Conservation (phyloP, 2,797 vertebrate species). For the Leuciscus waleckii region DNA sequence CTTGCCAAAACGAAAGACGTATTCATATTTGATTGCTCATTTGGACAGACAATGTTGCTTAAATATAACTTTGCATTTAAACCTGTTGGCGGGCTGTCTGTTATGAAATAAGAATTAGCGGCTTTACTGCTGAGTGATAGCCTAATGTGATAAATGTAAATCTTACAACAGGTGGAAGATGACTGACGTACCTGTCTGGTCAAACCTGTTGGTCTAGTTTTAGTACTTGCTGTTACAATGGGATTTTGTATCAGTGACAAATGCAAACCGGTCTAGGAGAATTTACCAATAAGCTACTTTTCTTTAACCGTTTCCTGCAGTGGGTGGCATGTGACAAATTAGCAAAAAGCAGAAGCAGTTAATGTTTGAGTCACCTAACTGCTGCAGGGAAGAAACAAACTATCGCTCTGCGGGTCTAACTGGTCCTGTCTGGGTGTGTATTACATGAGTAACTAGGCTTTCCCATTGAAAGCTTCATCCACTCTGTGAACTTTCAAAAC, state of each 20-base stretch:
- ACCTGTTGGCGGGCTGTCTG: not conserved
- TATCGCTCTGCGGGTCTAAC: conserved; percentile 15
- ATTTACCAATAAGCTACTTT: not conserved
- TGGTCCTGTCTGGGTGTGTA: conserved; percentile 30
- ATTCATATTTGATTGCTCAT: not conserved
- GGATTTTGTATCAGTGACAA: conserved; percentile 3
- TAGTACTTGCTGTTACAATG: not conserved
- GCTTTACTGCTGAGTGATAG: not conserved
- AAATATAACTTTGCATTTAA: not conserved
- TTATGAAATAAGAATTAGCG: not conserved
- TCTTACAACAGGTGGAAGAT: not conserved
- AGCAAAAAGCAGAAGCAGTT: not conserved
- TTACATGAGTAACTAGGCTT: conserved; percentile 10
- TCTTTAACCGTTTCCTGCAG: not conserved
- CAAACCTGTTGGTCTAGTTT: conserved; percentile 24
- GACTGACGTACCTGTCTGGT: not conserved
- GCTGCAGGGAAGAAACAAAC: not conserved
- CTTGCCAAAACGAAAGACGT: not conserved
- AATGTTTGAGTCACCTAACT: conserved; percentile 11
- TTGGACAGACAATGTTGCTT: no score
- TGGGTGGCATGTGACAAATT: not conserved
- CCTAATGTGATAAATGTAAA: not conserved
- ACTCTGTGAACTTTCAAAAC: conserved; percentile 1
- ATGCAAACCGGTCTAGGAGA: conserved; percentile 7
- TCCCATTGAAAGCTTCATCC: conserved; percentile 16